These are phyloP conservation scores for Acanthis flammea DNA, from an alignment of 2,797 vertebrate genomes.

Conservation along the genomic window DNA sequence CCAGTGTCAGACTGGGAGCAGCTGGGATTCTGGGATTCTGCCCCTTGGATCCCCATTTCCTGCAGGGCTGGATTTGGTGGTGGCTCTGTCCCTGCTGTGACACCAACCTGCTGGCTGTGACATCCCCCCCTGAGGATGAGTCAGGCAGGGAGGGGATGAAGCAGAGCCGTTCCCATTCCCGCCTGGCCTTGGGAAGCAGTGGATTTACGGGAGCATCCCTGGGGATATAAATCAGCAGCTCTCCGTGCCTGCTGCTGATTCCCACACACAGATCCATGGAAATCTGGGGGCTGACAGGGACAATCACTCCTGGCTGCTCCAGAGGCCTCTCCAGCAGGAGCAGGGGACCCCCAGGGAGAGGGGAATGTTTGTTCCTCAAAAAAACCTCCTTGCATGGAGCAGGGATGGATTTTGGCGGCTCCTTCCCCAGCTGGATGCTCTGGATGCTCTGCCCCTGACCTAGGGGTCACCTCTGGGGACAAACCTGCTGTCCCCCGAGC, in stretches of 20 bases:
- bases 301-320: background rate
- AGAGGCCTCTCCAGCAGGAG: background rate
- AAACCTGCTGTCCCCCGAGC: background rate
- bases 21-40: background rate
- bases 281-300: background rate
- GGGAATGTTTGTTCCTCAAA: rapidly evolving
- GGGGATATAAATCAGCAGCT: background rate
- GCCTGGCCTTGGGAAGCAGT: background rate
- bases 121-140: background rate
- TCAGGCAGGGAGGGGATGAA: background rate
- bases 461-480: background rate
- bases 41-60: background rate
- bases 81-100: background rate
- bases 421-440: background rate
- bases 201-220: background rate
- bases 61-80: rapidly evolving
- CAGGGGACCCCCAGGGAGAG: background rate
- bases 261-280: background rate
- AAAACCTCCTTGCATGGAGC: background rate
- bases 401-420: background rate
- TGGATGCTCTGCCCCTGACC: background rate
- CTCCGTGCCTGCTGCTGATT: background rate
- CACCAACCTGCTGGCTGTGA: rapidly evolving
- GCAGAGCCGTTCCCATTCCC: background rate
- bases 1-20: background rate